These are phyloP conservation scores for Oreochromis tanganicae DNA, from an alignment of 2,113 vertebrate genomes.

Conservation along the genomic window DNA sequence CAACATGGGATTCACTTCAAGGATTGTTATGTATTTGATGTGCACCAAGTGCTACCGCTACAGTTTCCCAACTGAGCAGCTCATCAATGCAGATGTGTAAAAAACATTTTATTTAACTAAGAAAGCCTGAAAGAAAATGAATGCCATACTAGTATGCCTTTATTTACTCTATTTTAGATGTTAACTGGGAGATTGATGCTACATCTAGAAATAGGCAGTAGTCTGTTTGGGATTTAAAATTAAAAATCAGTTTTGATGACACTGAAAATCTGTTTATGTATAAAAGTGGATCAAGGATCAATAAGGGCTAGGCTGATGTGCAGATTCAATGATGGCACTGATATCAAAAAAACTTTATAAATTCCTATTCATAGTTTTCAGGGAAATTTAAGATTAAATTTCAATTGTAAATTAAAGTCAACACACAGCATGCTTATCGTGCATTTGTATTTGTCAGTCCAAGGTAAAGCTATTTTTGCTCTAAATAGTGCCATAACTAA, in stretches of 20 bases:
- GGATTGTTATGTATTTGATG: neutral
- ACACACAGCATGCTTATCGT: neutral
- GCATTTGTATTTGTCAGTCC: neutral
- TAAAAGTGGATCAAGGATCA: neutral
- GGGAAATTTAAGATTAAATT: neutral
- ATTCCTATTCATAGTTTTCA: neutral
- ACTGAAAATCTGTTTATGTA: neutral
- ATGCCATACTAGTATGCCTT: neutral
- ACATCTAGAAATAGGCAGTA: neutral
- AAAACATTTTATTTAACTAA: neutral
- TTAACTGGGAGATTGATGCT: neutral
- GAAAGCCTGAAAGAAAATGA: neutral
- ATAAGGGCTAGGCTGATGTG: neutral
- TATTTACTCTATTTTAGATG: neutral
- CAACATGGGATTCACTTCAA: neutral
- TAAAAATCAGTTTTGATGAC: neutral
- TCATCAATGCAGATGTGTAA: neutral
- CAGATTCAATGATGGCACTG: neutral
- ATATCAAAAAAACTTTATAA: neutral
- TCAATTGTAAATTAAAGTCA: neutral
- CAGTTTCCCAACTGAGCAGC: neutral
- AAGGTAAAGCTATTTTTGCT: neutral
- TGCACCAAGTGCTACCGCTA: neutral
- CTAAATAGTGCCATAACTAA: neutral
- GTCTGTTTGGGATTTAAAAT: neutral